A percentile compares a stretch with the other conserved stretches of the same genome.
Conservation (phyloP, 2,888 invertebrate species). For the Hypercompe scribonia region DNA sequence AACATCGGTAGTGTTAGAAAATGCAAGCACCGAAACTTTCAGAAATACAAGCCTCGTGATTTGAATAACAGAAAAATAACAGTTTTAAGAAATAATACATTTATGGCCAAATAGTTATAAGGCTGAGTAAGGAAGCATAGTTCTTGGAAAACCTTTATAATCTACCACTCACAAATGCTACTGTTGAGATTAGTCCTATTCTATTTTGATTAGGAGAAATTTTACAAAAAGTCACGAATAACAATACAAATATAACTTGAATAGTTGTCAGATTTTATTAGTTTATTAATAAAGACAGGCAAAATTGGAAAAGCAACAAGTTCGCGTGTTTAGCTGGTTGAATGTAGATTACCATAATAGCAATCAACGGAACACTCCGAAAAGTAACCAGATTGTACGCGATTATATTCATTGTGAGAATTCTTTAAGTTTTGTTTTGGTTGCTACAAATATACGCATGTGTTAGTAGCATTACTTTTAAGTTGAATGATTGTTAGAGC, state of each 20-base stretch:
- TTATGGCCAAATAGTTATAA: no score
- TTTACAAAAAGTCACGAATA: neutral
- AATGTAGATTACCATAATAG: slow-evolving; percentile 73
- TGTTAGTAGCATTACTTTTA: slow-evolving; percentile 4
- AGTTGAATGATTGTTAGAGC: neutral
- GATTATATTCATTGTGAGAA: slow-evolving; percentile 53
- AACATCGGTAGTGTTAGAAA: neutral
- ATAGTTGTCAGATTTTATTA: slow-evolving; percentile 38
- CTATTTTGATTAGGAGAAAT: neutral
- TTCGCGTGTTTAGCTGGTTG: slow-evolving; percentile 70
- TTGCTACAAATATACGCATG: neutral
- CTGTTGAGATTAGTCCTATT: neutral
- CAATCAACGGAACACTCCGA: slow-evolving; percentile 66
- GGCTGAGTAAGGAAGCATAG: no score
- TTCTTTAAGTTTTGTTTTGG: slow-evolving; percentile 30
- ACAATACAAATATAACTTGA: slow-evolving; percentile 16
- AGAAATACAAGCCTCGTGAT: neutral
- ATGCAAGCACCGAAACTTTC: neutral
- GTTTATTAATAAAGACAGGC: slow-evolving; percentile 41
- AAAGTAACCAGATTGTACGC: slow-evolving; percentile 56
- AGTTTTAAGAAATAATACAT: no score
- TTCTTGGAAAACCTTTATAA: no score
- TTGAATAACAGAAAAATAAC: no score
- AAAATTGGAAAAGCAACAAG: slow-evolving; percentile 74
- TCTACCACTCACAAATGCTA: no score